Evolutionary conservation across 2,113 vertebrate species (phyloP).

Genomic region (Rynchops niger): DNA sequence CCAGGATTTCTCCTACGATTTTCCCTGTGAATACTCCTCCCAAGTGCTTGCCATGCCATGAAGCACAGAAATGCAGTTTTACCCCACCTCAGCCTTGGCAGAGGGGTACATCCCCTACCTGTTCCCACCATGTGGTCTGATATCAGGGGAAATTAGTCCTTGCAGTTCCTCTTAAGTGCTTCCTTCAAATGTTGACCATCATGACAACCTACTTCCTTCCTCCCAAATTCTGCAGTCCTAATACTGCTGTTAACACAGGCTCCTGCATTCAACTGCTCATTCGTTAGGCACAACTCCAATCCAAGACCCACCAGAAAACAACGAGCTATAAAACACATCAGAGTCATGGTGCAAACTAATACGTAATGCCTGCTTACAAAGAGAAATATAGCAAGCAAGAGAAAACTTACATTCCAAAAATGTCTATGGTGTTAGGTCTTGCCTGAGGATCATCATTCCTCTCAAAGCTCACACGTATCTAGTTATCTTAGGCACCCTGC

Average conservation of each 20-base stretch:
- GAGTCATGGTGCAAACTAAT: neutral
- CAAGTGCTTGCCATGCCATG: neutral
- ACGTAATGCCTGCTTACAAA: neutral
- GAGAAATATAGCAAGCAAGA: neutral
- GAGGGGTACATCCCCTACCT: neutral
- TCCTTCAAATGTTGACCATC: neutral
- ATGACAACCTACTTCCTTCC: neutral
- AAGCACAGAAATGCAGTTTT: neutral
- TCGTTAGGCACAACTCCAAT: neutral
- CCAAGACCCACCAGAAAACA: neutral
- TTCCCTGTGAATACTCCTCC: neutral
- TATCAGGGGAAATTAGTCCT: neutral
- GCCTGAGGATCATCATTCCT: neutral
- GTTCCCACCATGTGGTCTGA: neutral
- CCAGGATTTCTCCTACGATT: neutral
- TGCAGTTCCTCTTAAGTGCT: neutral
- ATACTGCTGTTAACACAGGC: neutral
- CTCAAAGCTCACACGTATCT: neutral
- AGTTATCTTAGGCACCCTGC: neutral
- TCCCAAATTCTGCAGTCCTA: neutral
- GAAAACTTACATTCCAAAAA: neutral
- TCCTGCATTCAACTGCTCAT: neutral
- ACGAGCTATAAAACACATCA: neutral
- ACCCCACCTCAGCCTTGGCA: neutral
- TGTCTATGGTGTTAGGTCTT: neutral